Conservation (phyloP, 1,140 invertebrate species). For the Cecropterus lyciades region DNA sequence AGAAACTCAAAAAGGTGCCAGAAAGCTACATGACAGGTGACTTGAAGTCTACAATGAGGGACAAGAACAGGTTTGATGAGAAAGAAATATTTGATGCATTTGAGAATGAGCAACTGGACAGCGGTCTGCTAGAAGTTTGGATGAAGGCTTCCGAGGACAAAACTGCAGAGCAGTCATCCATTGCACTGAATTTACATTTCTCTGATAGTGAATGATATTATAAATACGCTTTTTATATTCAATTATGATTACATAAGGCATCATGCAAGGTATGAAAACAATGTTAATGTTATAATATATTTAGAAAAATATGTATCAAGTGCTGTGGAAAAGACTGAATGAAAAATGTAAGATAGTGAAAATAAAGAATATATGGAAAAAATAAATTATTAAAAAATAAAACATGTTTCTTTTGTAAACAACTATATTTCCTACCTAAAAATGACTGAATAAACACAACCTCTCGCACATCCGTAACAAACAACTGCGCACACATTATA, state of each 20-base stretch:
- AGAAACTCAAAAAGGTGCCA: constrained; percentile 57
- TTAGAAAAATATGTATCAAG: too few species aligned
- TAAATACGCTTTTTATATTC: too few species aligned
- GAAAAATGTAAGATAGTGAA: too few species aligned
- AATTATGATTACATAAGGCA: too few species aligned
- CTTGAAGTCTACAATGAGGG: constrained; percentile 16
- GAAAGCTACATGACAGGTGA: constrained; percentile 46
- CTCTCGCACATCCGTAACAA: constrained; percentile 23
- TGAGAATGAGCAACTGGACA: constrained; percentile 63
- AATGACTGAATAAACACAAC: constrained; percentile 45
- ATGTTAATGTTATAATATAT: too few species aligned
- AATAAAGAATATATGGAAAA: constrained; percentile 8
- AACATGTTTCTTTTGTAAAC: constrained; percentile 45
- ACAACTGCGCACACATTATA: constrained; percentile 31
- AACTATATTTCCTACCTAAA: constrained; percentile 66
- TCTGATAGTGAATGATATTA: constrained; percentile 40
- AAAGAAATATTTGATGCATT: constrained; percentile 57
- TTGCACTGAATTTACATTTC: constrained; percentile 49
- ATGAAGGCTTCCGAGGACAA: constrained; percentile 36
- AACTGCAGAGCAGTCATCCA: constrained; percentile 40
- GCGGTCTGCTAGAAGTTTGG: constrained; percentile 64
- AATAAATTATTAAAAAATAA: constrained; percentile 42
- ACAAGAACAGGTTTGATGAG: constrained; percentile 50
- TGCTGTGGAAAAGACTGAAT: too few species aligned
- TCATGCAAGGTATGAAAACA: too few species aligned